Evolutionary conservation across 2,888 invertebrate genomes (phyloP), one percentile per base, ranked within the genome.

Genomic region (Bombylius major): DNA sequence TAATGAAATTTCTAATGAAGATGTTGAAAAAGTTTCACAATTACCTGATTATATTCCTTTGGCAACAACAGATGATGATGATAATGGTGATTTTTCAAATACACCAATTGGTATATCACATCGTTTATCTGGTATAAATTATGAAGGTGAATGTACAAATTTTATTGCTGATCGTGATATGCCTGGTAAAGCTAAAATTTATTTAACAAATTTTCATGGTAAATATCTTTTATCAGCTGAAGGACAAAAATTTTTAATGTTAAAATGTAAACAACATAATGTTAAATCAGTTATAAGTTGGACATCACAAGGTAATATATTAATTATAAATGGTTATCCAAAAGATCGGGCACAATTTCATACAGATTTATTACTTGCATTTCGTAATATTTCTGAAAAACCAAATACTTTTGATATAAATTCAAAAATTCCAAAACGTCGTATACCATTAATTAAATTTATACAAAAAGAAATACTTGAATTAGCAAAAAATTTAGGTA

Each of bases 331-430:
- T 54, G 82, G 82, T 0, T 72, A 75, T 33, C 68, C 75, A 5
- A 69, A 62, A 2, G 71, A 78, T 61, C 81, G 81, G 62, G 77
- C 79, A 51, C 69, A 71, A 55, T 78, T 82, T 62, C 80, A 80
- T 61, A 58, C 67, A 1, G 75, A 75, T 58, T 66, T 82, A 1
- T 63, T 78, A 49, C 71, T 75, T 14, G 79, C 67, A 51, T 67
- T 68, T 56, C 66, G 69, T 14, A 62, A 65, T 5, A 61, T 67
- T 0, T 60, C 64, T 6, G 62, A 65, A 46, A 60, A 65, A 51
- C 57, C 65, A 8, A 66, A 67, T 51, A 63, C 65, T 13, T 68
- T 64, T 47, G 70, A 67, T 23, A 62, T 62, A 44, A 65, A 65
- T 31, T 65, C 67, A 45, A 69, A 67, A 54, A 63, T 72, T 1